A percentile compares a stretch with the other conserved stretches of the same genome.
phyloP scores from a whole-genome alignment of 2,888 invertebrate genomes.

The Philaethria dido region DNA sequence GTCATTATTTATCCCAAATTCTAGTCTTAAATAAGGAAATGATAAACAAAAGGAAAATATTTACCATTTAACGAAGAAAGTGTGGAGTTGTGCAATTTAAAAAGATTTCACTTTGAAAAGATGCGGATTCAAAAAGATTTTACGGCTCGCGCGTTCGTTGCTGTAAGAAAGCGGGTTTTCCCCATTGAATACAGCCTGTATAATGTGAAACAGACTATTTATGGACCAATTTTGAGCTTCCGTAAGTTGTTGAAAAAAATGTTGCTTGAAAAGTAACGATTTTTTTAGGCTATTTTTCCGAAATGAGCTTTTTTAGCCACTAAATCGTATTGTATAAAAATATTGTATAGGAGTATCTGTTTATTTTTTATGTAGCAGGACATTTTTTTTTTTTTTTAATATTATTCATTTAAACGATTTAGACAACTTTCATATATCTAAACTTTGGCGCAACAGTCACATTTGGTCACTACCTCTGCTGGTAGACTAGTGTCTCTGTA shows the following conservation, averaged over 20 bases:
- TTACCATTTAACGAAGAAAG: constrained; percentile 10
- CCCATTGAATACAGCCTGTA: constrained; percentile 21
- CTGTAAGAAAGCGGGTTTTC: constrained; percentile 17
- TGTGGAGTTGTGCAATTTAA: constrained; percentile 14
- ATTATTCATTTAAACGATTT: no score
- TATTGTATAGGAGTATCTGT: not conserved
- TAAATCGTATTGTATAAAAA: not conserved
- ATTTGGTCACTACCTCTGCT: no score
- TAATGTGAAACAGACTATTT: constrained; percentile 16
- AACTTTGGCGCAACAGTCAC: no score
- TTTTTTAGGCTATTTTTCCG: not conserved
- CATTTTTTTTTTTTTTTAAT: no score
- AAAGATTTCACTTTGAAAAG: constrained; percentile 16
- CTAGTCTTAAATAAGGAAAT: not conserved
- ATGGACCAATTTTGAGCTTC: constrained; percentile 3
- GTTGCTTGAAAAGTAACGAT: not conserved
- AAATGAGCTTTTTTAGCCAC: not conserved
- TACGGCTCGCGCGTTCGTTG: constrained; percentile 14
- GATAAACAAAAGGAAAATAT: constrained; percentile 20
- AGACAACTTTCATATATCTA: no score
- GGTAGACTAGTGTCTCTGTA: no score
- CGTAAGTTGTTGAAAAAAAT: constrained; percentile 5
- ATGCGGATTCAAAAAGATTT: constrained; percentile 18
- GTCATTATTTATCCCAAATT: not conserved
- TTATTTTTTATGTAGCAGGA: no score